Conservation (phyloP, 2,113 vertebrate genomes). For the Hippocampus abdominalis region DNA sequence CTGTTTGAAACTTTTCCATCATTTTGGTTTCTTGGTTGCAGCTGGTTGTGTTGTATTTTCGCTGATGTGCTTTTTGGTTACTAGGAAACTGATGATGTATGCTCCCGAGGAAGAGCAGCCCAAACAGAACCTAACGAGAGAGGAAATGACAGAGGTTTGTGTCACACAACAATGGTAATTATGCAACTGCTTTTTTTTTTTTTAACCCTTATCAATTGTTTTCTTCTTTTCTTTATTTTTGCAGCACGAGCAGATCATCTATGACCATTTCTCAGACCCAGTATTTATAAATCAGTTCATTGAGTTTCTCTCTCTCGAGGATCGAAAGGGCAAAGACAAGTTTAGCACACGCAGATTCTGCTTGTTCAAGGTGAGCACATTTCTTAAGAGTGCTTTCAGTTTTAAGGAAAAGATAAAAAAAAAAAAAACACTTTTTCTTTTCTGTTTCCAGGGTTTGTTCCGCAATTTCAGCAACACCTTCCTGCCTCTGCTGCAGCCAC, state of each 20-base stretch:
- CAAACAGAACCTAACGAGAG: slow-evolving; percentile 80
- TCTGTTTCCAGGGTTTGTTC: slow-evolving; percentile 82
- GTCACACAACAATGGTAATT: not conserved
- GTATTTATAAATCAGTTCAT: slow-evolving; percentile 91
- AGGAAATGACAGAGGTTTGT: slow-evolving; percentile 88
- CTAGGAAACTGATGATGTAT: slow-evolving; percentile 87
- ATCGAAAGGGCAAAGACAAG: slow-evolving; percentile 97
- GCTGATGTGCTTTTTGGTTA: not conserved
- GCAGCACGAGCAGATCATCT: slow-evolving; percentile 91
- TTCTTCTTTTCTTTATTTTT: slow-evolving; percentile 15
- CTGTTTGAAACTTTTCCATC: slow-evolving; percentile 1
- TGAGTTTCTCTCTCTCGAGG: slow-evolving; percentile 94
- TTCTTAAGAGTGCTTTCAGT: not conserved
- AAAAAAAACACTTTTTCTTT: not conserved
- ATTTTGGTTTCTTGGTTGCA: not conserved
- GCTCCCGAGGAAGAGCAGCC: slow-evolving; percentile 85
- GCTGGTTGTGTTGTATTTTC: not conserved
- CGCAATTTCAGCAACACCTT: slow-evolving; percentile 90
- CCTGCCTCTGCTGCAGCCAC: slow-evolving; percentile 83
- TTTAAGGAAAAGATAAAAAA: not conserved
- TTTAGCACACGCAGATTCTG: slow-evolving; percentile 96
- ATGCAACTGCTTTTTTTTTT: not conserved
- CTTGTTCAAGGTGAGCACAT: slow-evolving; percentile 87
- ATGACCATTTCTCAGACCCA: slow-evolving; percentile 91
- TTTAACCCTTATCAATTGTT: too few species aligned